A percentile compares a stretch with the other conserved stretches of the same genome.
Conservation (phyloP, 1,140 invertebrate species). For the Tetragnatha versicolor region DNA sequence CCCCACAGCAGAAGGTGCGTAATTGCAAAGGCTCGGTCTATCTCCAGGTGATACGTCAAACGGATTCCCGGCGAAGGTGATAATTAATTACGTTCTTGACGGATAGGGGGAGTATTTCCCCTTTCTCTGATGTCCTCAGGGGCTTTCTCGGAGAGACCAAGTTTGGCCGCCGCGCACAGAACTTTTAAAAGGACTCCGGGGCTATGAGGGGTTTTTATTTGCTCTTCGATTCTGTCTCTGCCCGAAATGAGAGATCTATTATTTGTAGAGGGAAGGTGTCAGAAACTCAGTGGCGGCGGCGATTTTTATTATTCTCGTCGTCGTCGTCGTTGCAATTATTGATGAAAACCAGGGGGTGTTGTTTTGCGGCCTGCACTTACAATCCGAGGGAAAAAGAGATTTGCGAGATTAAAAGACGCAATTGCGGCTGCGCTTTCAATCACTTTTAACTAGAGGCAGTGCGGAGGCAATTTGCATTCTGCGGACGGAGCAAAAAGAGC, state of each 20-base stretch:
- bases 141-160: too few relatives aligned
- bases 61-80: conserved; percentile 16
- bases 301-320: too few relatives aligned
- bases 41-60: conserved; percentile 35
- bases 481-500: too few relatives aligned
- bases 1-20: conserved; percentile 15
- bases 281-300: neutral
- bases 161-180: conserved; percentile 11
- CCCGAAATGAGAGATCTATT: neutral
- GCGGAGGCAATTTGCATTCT: too few relatives aligned
- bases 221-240: conserved; percentile 15
- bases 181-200: conserved; percentile 35
- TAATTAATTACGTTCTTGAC: conserved; percentile 45
- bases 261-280: neutral
- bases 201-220: conserved; percentile 25
- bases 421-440: too few relatives aligned
- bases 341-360: neutral
- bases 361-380: too few relatives aligned
- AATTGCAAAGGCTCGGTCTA: conserved; percentile 16
- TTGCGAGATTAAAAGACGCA: too few relatives aligned
- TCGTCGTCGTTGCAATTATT: conserved; percentile 5
- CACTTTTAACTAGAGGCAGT: too few relatives aligned
- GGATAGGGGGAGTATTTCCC: conserved; percentile 18
- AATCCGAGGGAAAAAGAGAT: too few relatives aligned
- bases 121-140: neutral